phyloP scores from a whole-genome alignment of 2,797 vertebrate genomes.

The Phylloscopus collybita region DNA sequence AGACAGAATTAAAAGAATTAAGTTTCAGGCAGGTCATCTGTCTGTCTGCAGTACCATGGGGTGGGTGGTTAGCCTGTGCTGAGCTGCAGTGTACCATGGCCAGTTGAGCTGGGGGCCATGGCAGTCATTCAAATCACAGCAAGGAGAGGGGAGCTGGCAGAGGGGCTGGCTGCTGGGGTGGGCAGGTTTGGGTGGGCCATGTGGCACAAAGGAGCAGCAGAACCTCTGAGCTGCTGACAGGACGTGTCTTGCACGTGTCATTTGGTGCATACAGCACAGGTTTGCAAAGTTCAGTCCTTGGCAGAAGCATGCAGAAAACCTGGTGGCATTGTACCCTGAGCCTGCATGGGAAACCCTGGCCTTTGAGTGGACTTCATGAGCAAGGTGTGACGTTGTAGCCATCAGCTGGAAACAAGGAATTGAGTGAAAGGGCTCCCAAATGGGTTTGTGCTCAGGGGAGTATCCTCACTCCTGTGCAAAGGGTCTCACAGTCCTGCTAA shows the following conservation, averaged over 20 bases:
- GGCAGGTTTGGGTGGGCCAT: neutral
- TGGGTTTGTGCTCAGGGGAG: neutral
- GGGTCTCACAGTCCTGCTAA: neutral
- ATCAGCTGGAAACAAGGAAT: neutral
- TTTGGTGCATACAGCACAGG: fast-evolving
- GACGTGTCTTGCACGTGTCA: fast-evolving
- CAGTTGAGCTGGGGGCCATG: neutral
- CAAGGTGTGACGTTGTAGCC: neutral
- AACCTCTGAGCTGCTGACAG: neutral
- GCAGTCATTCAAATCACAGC: neutral
- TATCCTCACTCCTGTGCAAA: neutral
- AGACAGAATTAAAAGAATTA: neutral
- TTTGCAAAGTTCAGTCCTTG: neutral
- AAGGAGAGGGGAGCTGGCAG: neutral
- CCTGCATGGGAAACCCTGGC: fast-evolving
- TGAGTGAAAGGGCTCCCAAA: neutral
- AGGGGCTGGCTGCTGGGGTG: neutral
- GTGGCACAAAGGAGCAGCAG: neutral
- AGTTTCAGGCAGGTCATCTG: neutral
- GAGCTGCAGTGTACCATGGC: neutral
- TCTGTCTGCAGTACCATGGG: neutral
- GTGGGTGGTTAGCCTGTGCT: neutral
- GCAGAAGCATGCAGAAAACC: neutral
- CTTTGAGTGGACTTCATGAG: neutral
- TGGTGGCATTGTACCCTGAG: neutral